These are phyloP conservation scores for Serranus cabrilla DNA, from an alignment of 2,797 vertebrate genomes.

Conservation along the genomic window DNA sequence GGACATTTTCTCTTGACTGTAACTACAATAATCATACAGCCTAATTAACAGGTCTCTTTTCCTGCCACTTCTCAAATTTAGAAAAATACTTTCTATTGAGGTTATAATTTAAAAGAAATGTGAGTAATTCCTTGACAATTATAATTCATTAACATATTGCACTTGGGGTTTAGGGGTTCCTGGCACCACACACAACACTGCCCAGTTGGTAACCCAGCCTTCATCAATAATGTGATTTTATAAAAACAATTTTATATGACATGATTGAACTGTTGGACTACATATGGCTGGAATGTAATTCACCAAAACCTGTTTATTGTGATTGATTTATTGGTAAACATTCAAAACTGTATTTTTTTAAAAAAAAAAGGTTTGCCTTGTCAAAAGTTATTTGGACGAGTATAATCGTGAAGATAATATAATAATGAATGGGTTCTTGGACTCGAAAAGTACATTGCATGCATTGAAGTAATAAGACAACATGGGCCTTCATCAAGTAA, in stretches of 20 bases:
- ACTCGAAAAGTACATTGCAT: background rate
- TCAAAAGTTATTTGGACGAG: background rate
- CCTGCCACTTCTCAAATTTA: too few species aligned
- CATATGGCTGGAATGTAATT: background rate
- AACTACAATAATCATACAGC: background rate
- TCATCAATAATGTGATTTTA: too few species aligned
- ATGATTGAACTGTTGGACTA: background rate
- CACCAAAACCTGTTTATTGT: background rate
- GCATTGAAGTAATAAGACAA: background rate
- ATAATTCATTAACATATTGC: background rate
- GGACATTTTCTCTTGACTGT: background rate
- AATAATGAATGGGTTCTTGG: background rate
- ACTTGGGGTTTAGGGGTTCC: background rate
- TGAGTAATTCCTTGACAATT: background rate
- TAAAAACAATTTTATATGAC: background rate
- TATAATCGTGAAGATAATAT: too few species aligned
- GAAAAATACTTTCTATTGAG: background rate
- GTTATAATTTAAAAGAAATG: conserved; percentile 1
- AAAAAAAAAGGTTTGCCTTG: background rate
- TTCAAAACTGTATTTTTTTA: background rate
- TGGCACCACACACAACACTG: too few species aligned
- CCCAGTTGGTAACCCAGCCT: too few species aligned
- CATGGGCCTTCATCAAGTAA: background rate
- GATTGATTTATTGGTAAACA: background rate
- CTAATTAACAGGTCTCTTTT: too few species aligned